Conservation (phyloP, 1,140 invertebrate genomes). For the Drosophila nikananu region DNA sequence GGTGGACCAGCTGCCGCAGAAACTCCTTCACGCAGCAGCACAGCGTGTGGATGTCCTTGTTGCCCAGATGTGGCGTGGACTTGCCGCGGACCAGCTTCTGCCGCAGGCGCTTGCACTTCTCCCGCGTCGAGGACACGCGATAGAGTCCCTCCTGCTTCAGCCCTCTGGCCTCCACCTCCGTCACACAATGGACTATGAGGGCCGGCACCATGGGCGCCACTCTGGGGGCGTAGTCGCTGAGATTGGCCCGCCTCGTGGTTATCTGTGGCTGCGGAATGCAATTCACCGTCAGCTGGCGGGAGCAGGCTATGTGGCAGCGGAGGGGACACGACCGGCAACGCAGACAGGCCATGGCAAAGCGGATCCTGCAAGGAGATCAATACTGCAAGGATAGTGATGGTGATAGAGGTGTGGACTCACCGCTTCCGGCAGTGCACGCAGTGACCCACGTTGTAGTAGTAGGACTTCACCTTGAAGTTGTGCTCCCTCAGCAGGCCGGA, state of each 20-base stretch:
- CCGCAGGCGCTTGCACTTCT: conserved; percentile 93
- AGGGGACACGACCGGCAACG: conserved; percentile 92
- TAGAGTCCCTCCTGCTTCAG: conserved; percentile 95
- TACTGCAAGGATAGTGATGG: background rate
- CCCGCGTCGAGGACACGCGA: conserved; percentile 93
- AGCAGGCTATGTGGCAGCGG: conserved; percentile 91
- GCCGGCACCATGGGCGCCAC: conserved; percentile 96
- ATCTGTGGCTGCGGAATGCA: conserved; percentile 88
- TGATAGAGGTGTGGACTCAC: conserved; percentile 80
- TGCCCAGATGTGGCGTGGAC: conserved; percentile 89
- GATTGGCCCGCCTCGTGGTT: conserved; percentile 87
- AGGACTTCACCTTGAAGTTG: conserved; percentile 92
- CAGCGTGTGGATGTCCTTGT: conserved; percentile 91
- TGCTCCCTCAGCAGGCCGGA: conserved; percentile 86
- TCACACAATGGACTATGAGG: conserved; percentile 96
- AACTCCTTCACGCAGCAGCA: conserved; percentile 96
- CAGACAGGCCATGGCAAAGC: conserved; percentile 89
- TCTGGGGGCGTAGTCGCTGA: conserved; percentile 93
- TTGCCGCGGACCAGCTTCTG: conserved; percentile 92
- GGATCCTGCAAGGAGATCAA: conserved; percentile 86
- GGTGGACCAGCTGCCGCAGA: conserved; percentile 91
- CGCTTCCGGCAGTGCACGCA: conserved; percentile 93
- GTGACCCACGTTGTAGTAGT: conserved; percentile 92
- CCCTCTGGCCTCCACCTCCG: conserved; percentile 94
- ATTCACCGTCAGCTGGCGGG: conserved; percentile 90